Evolutionary conservation across 2,113 vertebrate genomes (phyloP).

Genomic region (Ranitomeya imitator): DNA sequence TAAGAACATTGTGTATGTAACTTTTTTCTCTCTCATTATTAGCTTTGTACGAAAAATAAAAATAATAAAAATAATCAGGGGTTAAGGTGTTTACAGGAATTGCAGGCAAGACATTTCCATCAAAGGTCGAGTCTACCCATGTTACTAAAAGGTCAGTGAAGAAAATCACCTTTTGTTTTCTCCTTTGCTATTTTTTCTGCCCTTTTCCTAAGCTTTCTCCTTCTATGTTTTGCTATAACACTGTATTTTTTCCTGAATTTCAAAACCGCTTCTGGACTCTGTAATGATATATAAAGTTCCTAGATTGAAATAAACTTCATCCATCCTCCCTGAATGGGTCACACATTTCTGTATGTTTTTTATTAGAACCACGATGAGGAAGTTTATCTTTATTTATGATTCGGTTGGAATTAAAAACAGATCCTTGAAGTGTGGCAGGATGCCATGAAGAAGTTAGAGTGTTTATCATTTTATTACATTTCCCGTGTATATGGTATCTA

Average conservation of each 20-base stretch:
- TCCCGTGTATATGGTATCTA: slow-evolving; percentile 27
- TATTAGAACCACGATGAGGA: slow-evolving; percentile 51
- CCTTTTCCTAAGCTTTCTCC: neutral
- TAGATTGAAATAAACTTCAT: slow-evolving; percentile 34
- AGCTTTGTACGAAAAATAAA: too few species aligned
- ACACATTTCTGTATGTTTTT: slow-evolving; percentile 47
- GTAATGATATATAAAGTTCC: slow-evolving; percentile 38
- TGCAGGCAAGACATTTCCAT: neutral
- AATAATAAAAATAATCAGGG: too few species aligned
- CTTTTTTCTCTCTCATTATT: too few species aligned
- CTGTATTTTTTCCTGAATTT: neutral
- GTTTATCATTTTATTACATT: slow-evolving; percentile 54
- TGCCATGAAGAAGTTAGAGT: slow-evolving; percentile 31
- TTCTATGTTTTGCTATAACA: neutral
- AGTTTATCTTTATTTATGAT: slow-evolving; percentile 56
- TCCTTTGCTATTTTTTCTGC: neutral
- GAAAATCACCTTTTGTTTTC: neutral
- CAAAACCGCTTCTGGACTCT: neutral
- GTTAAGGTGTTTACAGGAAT: neutral
- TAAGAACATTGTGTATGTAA: too few species aligned
- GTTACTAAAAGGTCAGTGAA: neutral
- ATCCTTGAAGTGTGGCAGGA: slow-evolving; percentile 44
- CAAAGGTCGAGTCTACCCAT: neutral
- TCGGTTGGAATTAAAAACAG: slow-evolving; percentile 51
- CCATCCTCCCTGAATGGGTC: slow-evolving; percentile 24